A percentile compares a stretch with the other conserved stretches of the same genome.
Conservation (phyloP, 2,888 invertebrate species). For the Chromoteleia sp. region DNA sequence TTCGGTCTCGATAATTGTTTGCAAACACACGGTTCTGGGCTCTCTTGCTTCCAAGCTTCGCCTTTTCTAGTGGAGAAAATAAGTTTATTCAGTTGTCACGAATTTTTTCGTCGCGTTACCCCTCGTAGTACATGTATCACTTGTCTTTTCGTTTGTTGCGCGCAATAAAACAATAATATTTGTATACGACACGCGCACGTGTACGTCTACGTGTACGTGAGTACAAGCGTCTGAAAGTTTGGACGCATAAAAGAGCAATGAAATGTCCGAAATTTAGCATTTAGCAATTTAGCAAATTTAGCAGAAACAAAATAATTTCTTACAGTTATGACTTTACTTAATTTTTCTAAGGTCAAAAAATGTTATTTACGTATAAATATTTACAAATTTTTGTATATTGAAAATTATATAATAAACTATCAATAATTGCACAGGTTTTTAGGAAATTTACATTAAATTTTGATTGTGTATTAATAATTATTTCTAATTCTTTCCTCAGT, state of each 20-base stretch:
- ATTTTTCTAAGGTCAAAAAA: no score
- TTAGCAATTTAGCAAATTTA: no score
- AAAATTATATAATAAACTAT: no score
- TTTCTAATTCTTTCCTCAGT: no score
- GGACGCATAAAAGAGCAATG: slow-evolving; percentile 39
- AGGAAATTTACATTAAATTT: no score
- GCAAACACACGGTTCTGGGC: slow-evolving; percentile 21
- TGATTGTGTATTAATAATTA: no score
- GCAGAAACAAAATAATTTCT: background rate
- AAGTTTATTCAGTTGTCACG: slow-evolving; percentile 51
- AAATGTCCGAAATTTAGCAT: slow-evolving; percentile 37
- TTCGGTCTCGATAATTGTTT: slow-evolving; percentile 44
- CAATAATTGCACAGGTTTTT: no score
- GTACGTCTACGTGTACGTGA: background rate
- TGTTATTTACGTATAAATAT: no score
- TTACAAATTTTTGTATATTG: no score
- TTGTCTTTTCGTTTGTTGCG: slow-evolving; percentile 31
- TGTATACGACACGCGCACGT: slow-evolving; percentile 23
- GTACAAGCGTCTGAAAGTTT: slow-evolving; percentile 14
- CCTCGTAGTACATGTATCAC: slow-evolving; percentile 29
- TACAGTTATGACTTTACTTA: background rate
- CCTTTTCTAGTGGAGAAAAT: slow-evolving; percentile 29
- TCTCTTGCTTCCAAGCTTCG: background rate
- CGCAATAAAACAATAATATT: slow-evolving; percentile 52
- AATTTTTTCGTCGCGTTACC: slow-evolving; percentile 59